These are phyloP conservation scores for Cherax quadricarinatus DNA, from an alignment of 1,140 invertebrate species.

Conservation along the genomic window DNA sequence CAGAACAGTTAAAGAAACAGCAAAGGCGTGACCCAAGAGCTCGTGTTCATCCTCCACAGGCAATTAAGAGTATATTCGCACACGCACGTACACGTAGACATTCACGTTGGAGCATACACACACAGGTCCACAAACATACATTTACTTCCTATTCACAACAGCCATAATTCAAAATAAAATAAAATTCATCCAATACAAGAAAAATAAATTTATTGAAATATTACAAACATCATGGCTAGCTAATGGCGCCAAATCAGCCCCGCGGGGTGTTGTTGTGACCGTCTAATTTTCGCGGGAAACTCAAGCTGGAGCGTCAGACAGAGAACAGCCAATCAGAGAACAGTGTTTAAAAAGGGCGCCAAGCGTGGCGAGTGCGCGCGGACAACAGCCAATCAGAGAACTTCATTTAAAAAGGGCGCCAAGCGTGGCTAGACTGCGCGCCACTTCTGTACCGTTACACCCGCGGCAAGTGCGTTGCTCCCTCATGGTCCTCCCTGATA, in stretches of 20 bases:
- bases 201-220: background rate
- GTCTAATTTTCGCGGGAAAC: background rate
- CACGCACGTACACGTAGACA: no score
- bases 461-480: background rate
- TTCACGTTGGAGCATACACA: no score
- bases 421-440: background rate
- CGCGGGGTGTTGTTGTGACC: no score
- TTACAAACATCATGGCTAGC: background rate
- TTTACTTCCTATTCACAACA: no score
- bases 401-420: slow-evolving; percentile 10
- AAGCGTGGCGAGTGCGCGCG: background rate
- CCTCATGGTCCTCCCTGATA: background rate
- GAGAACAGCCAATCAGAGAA: slow-evolving; percentile 12
- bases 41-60: no score
- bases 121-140: no score
- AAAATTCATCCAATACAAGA: background rate
- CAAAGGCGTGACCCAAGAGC: no score
- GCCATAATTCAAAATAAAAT: background rate
- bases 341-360: slow-evolving; percentile 10
- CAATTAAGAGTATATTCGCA: no score
- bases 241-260: background rate
- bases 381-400: background rate
- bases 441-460: background rate
- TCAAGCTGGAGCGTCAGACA: background rate
- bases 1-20: no score